These are phyloP conservation scores for Toxonevra muliebris DNA, from an alignment of 2,888 invertebrate species.

Conservation along the genomic window DNA sequence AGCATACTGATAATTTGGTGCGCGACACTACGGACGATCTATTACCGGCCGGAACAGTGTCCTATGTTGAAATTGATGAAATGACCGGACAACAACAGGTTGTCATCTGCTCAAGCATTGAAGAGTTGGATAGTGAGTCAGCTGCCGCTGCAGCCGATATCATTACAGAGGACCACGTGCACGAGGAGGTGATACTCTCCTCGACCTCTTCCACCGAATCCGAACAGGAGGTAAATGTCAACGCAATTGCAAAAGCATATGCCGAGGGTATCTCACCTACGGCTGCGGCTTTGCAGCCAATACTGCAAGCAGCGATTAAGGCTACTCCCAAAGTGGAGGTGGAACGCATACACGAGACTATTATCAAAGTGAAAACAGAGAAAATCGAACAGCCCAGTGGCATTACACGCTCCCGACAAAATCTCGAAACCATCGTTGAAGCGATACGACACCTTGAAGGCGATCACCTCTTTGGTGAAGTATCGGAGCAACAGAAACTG, in stretches of 20 bases:
- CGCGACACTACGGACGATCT: slow-evolving; percentile 60
- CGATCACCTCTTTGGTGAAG: slow-evolving; percentile 90
- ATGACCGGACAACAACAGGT: slow-evolving; percentile 73
- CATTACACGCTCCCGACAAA: slow-evolving; percentile 84
- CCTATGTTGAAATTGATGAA: slow-evolving; percentile 63
- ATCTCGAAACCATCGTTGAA: slow-evolving; percentile 97
- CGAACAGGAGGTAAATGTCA: slow-evolving; percentile 60
- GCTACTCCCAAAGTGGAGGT: slow-evolving; percentile 87
- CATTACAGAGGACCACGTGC: slow-evolving; percentile 63
- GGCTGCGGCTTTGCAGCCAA: slow-evolving; percentile 68
- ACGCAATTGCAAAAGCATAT: slow-evolving; percentile 60
- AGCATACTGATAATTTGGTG: slow-evolving; percentile 66
- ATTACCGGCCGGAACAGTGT: slow-evolving; percentile 53
- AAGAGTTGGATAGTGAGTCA: slow-evolving; percentile 59
- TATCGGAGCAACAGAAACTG: slow-evolving; percentile 61
- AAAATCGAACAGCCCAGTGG: slow-evolving; percentile 55
- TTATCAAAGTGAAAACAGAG: slow-evolving; percentile 62
- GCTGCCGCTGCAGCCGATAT: slow-evolving; percentile 56
- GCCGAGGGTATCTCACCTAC: slow-evolving; percentile 58
- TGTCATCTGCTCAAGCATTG: slow-evolving; percentile 70
- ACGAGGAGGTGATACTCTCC: slow-evolving; percentile 64
- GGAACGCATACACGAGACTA: slow-evolving; percentile 71
- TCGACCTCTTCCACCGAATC: slow-evolving; percentile 59
- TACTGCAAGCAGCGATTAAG: slow-evolving; percentile 87
- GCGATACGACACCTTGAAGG: slow-evolving; percentile 98